phyloP scores from a whole-genome alignment of 2,797 vertebrate species.

The Cygnus olor region DNA sequence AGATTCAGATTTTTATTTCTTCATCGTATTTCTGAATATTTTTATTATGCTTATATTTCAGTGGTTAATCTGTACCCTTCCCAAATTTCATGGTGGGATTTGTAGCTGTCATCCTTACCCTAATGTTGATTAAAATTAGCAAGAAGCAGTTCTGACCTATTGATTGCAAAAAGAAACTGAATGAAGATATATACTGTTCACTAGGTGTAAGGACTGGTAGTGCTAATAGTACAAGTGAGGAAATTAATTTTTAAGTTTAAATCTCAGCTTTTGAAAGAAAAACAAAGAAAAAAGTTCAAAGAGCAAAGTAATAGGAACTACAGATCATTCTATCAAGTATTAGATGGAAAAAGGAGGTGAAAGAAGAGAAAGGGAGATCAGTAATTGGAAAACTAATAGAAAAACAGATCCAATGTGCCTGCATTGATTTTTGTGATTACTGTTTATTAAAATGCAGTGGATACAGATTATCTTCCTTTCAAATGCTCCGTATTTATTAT shows the following conservation, averaged over 20 bases:
- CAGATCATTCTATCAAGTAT: constrained; percentile 41
- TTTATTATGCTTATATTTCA: not conserved
- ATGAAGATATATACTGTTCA: not conserved
- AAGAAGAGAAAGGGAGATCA: constrained; percentile 39
- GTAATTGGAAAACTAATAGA: constrained; percentile 54
- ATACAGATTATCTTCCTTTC: constrained; percentile 62
- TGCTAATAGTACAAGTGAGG: constrained; percentile 2
- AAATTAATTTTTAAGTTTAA: constrained; percentile 32
- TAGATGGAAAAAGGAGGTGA: constrained; percentile 29
- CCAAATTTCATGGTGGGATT: not conserved
- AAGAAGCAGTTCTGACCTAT: constrained; percentile 33
- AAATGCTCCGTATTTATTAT: constrained; percentile 65
- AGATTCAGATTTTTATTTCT: not conserved
- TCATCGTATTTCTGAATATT: not conserved
- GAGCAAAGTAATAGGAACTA: constrained; percentile 2
- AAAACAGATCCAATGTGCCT: constrained; percentile 23
- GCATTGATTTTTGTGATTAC: constrained; percentile 65
- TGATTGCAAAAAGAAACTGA: constrained; percentile 48
- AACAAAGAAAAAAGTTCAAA: constrained; percentile 39
- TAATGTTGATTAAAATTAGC: constrained; percentile 11
- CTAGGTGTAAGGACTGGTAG: not conserved
- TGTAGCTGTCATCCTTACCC: constrained; percentile 12
- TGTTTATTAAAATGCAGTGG: constrained; percentile 55
- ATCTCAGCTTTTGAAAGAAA: constrained; percentile 34
- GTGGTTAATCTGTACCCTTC: not conserved